Evolutionary conservation across 64 coral and sea anemone species (phyloP), one percentile per base, ranked within the genome.

Genomic region (Porites australiensis): DNA sequence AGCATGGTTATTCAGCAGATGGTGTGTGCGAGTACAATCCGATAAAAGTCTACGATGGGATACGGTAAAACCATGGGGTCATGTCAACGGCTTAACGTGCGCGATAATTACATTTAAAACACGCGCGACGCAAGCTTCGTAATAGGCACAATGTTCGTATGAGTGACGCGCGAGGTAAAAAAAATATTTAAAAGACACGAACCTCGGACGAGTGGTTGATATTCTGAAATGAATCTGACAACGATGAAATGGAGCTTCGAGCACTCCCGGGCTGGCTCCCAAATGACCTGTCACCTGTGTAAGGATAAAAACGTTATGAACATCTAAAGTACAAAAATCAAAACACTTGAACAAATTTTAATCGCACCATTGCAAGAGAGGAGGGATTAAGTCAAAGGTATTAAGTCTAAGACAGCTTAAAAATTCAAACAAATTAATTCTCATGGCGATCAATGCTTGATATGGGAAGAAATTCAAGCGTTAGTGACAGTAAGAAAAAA

Each of bases 191-290:
- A 68, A 12, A 45, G 50, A 53, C 58, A 64, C 21, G 57, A 94
- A 97, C 95, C 95, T 97, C 95, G 18, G 89, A 77, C 0, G 95
- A 96, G 8, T 88, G 87, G 77, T 89, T 90, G n/a, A 80, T 66
- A 73, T 72, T 90, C 79, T 88, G 95, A 10, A 77, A 43, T 8
- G 95, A 88, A 63, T 97, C 95, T 3, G 95, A 97, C 59, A 97
- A 65, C 1, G 95, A 97, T 3, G 95, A 97, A 6, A 94, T 46
- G 13, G 95, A 97, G 65, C 95, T 97, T 7, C 92, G 67, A 12
- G 88, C 64, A 59, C 95, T 97, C 49, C 95, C 94, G 0, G 88
- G 92, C 49, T 97, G 95, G 49, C 95, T 97, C 8, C 94, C 95
- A 75, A 94, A 91, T 13, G 92, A 83, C 15, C 95, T 88, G 64